These are phyloP conservation scores for Cerceris rybyensis DNA, from an alignment of 2,888 invertebrate species.

Conservation along the genomic window DNA sequence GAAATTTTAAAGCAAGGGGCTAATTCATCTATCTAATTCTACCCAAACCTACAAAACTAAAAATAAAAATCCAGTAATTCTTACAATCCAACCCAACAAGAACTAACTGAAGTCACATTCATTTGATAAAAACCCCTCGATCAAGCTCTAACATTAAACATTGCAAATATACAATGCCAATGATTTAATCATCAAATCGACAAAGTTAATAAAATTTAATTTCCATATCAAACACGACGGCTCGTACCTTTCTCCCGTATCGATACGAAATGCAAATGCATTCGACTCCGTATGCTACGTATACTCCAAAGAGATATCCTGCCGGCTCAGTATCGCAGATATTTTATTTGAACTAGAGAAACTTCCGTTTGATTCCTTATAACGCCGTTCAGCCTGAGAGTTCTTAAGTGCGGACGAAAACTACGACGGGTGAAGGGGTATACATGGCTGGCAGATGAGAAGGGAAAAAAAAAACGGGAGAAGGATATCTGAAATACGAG, in stretches of 20 bases:
- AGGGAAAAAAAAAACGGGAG: constrained; percentile 16
- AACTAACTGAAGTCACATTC: too few relatives aligned
- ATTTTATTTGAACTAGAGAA: constrained; percentile 44
- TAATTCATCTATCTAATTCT: too few relatives aligned
- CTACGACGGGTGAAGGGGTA: constrained; percentile 11
- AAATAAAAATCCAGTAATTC: too few relatives aligned
- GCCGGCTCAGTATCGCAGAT: constrained; percentile 29
- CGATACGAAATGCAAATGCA: not conserved
- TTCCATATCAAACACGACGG: too few relatives aligned
- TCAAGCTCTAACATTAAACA: too few relatives aligned
- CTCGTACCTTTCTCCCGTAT: not conserved
- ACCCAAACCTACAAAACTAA: too few relatives aligned
- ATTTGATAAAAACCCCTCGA: too few relatives aligned
- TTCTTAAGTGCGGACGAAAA: constrained; percentile 51
- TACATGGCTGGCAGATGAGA: not conserved
- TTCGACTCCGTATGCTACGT: not conserved
- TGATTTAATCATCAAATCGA: too few relatives aligned
- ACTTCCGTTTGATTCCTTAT: constrained; percentile 47
- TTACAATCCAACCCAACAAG: too few relatives aligned
- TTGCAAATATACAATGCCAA: too few relatives aligned
- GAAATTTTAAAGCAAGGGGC: too few relatives aligned
- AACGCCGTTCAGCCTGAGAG: constrained; percentile 34
- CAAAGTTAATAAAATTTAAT: too few relatives aligned
- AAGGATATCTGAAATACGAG: constrained; percentile 51
- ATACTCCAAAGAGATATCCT: constrained; percentile 12